Evolutionary conservation across 2,888 invertebrate species (phyloP).

Genomic region (Callyntrura sp.): DNA sequence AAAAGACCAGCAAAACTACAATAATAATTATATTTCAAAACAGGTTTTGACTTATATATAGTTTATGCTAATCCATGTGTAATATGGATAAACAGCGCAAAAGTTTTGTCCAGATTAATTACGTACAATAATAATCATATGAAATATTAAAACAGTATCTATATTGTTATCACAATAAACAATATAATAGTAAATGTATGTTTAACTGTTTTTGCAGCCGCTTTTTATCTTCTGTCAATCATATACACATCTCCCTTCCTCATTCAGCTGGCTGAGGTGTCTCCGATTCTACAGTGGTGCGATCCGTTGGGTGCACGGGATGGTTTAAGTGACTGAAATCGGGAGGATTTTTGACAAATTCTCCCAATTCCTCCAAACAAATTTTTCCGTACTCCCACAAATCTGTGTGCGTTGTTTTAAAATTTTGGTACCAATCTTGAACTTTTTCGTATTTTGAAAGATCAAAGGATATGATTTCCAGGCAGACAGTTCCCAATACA

Average conservation of each 20-base stretch:
- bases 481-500: constrained; percentile 90
- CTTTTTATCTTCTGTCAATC: too few species aligned
- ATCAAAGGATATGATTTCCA: constrained; percentile 90
- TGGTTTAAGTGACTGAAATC: constrained; percentile 90
- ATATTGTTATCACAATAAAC: too few species aligned
- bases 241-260: constrained; percentile 4
- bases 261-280: constrained; percentile 56
- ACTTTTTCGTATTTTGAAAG: constrained; percentile 87
- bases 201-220: too few species aligned
- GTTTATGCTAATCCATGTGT: too few species aligned
- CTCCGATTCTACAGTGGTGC: constrained; percentile 48
- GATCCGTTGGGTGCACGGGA: constrained; percentile 88
- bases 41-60: too few species aligned
- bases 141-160: too few species aligned
- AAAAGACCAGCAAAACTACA: too few species aligned
- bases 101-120: too few species aligned
- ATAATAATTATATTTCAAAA: too few species aligned
- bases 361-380: constrained; percentile 90
- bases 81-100: too few species aligned
- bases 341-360: constrained; percentile 90
- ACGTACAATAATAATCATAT: too few species aligned
- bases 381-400: constrained; percentile 90
- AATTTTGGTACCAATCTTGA: constrained; percentile 80
- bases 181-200: too few species aligned
- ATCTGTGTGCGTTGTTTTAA: constrained; percentile 84